These are phyloP conservation scores for Pelmatolapia mariae DNA, from an alignment of 2,113 vertebrate genomes.

Conservation along the genomic window DNA sequence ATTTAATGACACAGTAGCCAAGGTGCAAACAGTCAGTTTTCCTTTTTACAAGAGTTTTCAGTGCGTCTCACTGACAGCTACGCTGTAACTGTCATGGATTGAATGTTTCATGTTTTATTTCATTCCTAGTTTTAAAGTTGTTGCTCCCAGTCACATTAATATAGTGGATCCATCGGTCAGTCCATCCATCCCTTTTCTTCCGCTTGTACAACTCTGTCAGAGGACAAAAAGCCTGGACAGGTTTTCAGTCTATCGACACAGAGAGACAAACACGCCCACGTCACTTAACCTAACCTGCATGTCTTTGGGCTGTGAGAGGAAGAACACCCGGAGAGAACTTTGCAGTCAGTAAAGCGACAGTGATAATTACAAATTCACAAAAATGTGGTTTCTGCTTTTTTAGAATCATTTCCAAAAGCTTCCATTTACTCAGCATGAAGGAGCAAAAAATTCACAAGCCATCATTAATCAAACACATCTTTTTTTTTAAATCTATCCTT, in stretches of 20 bases:
- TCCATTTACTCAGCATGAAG: neutral
- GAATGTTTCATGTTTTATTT: neutral
- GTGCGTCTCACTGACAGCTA: neutral
- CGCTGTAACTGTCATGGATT: neutral
- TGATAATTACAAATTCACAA: neutral
- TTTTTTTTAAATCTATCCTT: neutral
- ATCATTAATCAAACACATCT: neutral
- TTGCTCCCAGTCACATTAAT: neutral
- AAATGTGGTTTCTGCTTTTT: neutral
- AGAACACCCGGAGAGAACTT: neutral
- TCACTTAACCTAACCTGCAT: neutral
- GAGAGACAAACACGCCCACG: neutral
- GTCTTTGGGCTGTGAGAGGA: neutral
- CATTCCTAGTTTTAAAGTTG: neutral
- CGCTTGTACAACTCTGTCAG: fast-evolving
- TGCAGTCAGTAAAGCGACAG: neutral
- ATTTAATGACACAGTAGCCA: neutral
- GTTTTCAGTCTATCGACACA: neutral
- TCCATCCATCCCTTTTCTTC: neutral
- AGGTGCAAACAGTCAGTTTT: neutral
- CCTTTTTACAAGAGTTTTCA: neutral
- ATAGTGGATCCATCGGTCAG: neutral
- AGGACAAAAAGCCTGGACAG: neutral
- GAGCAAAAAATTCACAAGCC: neutral
- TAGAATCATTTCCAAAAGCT: neutral